phyloP scores from a whole-genome alignment of 2,888 invertebrate genomes.

The Pseudanteris insignis region DNA sequence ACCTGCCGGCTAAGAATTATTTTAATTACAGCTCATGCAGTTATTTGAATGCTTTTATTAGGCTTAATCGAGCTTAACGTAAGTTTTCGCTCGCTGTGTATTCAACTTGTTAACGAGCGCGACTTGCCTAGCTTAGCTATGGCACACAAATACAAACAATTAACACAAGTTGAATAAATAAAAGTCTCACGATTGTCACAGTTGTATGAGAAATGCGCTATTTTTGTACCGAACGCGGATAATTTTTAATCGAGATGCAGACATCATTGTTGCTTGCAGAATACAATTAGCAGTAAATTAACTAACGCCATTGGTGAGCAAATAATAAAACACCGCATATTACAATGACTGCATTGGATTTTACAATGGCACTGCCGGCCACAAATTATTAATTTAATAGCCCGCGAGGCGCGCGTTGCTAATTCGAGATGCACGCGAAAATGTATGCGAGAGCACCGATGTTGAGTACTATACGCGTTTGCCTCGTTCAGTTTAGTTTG shows the following conservation, averaged over 20 bases:
- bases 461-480: neutral
- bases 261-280: conserved; percentile 63
- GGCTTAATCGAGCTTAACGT: no score
- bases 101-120: no score
- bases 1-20: no score
- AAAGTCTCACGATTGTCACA: neutral
- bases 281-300: conserved; percentile 68
- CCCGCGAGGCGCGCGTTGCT: conserved; percentile 44
- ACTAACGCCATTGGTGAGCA: conserved; percentile 57
- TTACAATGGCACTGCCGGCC: conserved; percentile 65
- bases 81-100: no score
- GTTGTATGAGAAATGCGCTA: no score
- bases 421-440: conserved; percentile 9
- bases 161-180: no score
- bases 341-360: conserved; percentile 66
- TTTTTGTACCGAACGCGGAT: no score
- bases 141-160: no score
- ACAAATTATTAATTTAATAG: conserved; percentile 67
- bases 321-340: conserved; percentile 65
- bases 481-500: neutral
- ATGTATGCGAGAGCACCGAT: neutral
- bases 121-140: no score
- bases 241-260: conserved; percentile 49
- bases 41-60: no score
- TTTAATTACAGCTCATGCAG: no score